Conservation (phyloP, 2,888 invertebrate genomes). For the Argyresthia goedartella region DNA sequence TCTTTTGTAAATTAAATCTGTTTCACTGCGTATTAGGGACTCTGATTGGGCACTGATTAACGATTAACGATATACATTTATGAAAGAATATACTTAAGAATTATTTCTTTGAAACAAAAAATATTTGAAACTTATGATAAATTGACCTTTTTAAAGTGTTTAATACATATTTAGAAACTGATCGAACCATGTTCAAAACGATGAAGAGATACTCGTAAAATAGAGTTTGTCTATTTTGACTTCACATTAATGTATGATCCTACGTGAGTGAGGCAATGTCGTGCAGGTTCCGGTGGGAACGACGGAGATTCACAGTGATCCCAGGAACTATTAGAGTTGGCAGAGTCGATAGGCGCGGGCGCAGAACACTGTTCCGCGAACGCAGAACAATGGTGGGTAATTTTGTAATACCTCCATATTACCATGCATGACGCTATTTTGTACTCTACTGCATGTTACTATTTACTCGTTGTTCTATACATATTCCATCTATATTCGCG, state of each 20-base stretch:
- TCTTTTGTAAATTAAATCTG: not conserved
- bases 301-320: constrained; percentile 45
- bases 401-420: constrained; percentile 66
- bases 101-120: too few relatives aligned
- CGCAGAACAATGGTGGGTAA: constrained; percentile 62
- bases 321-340: constrained; percentile 39
- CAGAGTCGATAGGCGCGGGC: constrained; percentile 41
- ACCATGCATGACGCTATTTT: constrained; percentile 51
- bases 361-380: constrained; percentile 50
- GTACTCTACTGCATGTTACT: constrained; percentile 30
- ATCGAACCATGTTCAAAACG: too few relatives aligned
- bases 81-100: too few relatives aligned
- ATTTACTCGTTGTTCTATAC: constrained; percentile 42
- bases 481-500: constrained; percentile 10
- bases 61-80: constrained; percentile 2
- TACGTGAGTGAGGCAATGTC: constrained; percentile 16
- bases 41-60: not conserved
- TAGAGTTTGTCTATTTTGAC: too few relatives aligned
- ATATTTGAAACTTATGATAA: too few relatives aligned
- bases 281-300: constrained; percentile 38
- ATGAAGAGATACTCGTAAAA: too few relatives aligned
- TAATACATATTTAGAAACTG: too few relatives aligned
- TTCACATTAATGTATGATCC: not conserved
- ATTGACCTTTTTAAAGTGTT: too few relatives aligned
- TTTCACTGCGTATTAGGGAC: too few relatives aligned